Conservation (phyloP, 2,113 vertebrate genomes). For the Mastomys natalensis region DNA sequence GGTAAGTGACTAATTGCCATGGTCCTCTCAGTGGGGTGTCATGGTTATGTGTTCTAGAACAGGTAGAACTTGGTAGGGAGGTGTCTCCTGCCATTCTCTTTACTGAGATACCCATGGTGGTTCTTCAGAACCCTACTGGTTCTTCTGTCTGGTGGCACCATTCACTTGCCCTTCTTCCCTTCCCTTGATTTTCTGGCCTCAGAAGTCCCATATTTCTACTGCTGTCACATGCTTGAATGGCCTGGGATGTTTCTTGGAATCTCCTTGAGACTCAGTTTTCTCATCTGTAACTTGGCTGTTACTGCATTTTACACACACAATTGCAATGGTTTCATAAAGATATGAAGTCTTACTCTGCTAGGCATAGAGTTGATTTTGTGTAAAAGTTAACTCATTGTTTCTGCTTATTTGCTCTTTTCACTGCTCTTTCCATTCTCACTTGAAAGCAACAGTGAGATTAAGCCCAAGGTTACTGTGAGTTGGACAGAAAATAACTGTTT, state of each 20-base stretch:
- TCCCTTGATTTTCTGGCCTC: not conserved
- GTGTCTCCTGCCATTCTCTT: too few species aligned
- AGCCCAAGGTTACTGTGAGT: too few species aligned
- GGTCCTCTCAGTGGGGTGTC: too few species aligned
- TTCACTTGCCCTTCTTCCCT: not conserved
- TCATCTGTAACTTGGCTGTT: not conserved
- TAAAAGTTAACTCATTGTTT: not conserved
- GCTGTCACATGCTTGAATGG: not conserved
- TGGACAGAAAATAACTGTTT: too few species aligned
- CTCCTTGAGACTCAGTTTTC: not conserved
- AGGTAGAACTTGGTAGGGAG: too few species aligned
- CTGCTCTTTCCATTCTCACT: too few species aligned
- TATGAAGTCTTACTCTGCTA: not conserved
- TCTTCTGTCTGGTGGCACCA: too few species aligned
- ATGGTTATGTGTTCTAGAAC: too few species aligned
- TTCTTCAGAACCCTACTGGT: too few species aligned
- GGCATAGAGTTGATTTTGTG: not conserved
- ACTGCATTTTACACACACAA: not conserved
- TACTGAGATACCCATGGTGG: too few species aligned
- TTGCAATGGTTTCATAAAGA: not conserved
- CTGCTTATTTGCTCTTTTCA: not conserved
- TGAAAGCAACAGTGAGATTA: too few species aligned
- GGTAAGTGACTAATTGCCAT: too few species aligned
- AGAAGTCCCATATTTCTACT: not conserved
- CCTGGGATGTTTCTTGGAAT: not conserved